Base-by-base conservation (phyloP, 2,797 vertebrate genomes). In the Danionella dracula region DNA sequence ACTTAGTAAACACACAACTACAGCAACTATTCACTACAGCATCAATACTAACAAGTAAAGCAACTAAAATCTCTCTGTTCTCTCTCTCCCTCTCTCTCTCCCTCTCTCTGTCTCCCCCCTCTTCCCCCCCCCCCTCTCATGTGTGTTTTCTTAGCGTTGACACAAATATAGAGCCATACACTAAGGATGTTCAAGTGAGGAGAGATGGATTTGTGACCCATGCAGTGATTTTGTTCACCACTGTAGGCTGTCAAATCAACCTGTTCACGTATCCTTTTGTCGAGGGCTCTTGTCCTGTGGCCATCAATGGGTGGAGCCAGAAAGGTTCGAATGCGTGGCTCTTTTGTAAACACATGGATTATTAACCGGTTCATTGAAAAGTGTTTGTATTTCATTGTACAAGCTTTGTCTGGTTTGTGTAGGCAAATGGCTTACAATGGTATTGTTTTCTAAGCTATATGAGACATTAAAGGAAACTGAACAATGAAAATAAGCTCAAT, bases 241-340 rank as follows among this genome's bases (percentile, higher is more conserved):
- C 70, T 15, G 77, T 90, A 8, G 60, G 74, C 77, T 90, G 88
- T 64, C 81, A 81, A 11, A 61, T 90, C 71, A 88, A 89, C 69
- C 70, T 90, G 15, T 87, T 89, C 72, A 87, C 78, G 56, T 90
- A 87, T 31, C 87, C 89, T 4, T 90, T 86, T 2, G 78, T 82
- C 13, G 9, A 1, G 5, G 87, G 88, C 8, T 1, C 1, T 0
- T 90, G 88, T 27, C 85, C 86, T 0, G 79, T 90, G 1, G 83
- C 81, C 0, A 53, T 90, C 42, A 79, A 88, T 16, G 74, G 76
- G 49, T 87, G 81, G 80, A n/a, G 45, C 4, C 0, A 1, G 4
- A 10, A 32, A 0, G 71, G 88, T 88, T 63, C 79, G 83, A 23
- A 53, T 11, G 4, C 44, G 34, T 13, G 23, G 23, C 23, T n/a